These are phyloP conservation scores for Vultur gryphus DNA, from an alignment of 2,797 vertebrate species.

Conservation along the genomic window DNA sequence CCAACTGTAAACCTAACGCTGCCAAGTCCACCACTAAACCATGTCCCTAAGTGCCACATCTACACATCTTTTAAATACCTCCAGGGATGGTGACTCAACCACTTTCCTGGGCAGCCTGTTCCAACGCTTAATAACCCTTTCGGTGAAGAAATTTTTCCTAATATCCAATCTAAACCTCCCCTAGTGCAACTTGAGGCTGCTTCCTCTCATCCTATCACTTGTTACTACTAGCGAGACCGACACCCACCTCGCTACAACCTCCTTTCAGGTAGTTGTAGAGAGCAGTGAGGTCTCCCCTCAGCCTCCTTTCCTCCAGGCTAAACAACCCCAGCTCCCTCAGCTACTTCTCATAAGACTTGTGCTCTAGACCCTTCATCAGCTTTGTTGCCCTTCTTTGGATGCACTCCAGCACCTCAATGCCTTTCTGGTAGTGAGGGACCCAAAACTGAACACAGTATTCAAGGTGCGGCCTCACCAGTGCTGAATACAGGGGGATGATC, in stretches of 20 bases:
- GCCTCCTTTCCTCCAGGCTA: neutral
- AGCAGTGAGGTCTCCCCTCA: neutral
- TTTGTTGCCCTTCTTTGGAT: neutral
- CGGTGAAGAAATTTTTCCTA: neutral
- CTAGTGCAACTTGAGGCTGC: neutral
- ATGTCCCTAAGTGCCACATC: neutral
- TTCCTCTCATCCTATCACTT: neutral
- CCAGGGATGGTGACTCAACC: neutral
- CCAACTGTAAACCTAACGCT: neutral
- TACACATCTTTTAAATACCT: neutral
- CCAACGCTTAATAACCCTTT: neutral
- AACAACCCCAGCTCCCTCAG: neutral
- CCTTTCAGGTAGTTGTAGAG: neutral
- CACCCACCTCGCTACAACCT: rapidly evolving
- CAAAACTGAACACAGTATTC: neutral
- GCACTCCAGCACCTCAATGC: neutral
- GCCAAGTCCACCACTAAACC: neutral
- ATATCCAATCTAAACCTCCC: neutral
- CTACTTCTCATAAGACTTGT: neutral
- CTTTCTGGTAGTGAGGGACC: neutral
- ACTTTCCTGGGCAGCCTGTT: neutral
- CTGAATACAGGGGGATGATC: rapidly evolving
- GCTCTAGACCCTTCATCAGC: neutral
- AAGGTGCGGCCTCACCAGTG: neutral
- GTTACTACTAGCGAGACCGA: neutral